Evolutionary conservation across 2,888 invertebrate genomes (phyloP).

Genomic region (Melitaea athalia): DNA sequence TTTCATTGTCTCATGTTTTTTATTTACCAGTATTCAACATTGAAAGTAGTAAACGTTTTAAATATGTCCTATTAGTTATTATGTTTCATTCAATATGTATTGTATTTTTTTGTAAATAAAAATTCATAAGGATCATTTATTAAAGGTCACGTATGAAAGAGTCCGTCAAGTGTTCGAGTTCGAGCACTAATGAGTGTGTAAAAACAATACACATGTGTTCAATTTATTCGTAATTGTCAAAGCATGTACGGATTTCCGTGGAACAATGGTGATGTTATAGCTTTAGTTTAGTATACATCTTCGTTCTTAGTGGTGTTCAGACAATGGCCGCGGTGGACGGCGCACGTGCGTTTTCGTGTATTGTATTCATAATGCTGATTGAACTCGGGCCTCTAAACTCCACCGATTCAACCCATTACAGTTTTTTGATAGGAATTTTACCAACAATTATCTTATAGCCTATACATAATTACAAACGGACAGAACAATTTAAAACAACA

Average conservation of each 20-base stretch:
- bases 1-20: no score
- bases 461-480: background rate
- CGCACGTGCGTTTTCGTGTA: slow-evolving; percentile 69
- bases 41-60: no score
- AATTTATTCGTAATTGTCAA: slow-evolving; percentile 65
- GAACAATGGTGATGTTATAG: slow-evolving; percentile 63
- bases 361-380: slow-evolving; percentile 62
- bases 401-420: background rate
- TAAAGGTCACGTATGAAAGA: slow-evolving; percentile 21
- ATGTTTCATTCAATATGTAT: no score
- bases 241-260: slow-evolving; percentile 70
- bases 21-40: no score
- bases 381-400: slow-evolving; percentile 9
- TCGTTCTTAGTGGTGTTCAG: slow-evolving; percentile 45
- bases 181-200: slow-evolving; percentile 9
- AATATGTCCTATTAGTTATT: no score
- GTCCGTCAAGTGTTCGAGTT: slow-evolving; percentile 7
- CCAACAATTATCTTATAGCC: background rate
- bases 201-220: slow-evolving; percentile 48
- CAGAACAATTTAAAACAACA: background rate
- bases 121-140: slow-evolving; percentile 10
- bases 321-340: slow-evolving; percentile 55
- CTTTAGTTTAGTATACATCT: slow-evolving; percentile 28
- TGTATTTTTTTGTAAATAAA: background rate
- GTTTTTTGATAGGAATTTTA: background rate